Evolutionary conservation across 2,888 invertebrate species (phyloP), one percentile per base, ranked within the genome.

Genomic region (Drosophila neutralis): DNA sequence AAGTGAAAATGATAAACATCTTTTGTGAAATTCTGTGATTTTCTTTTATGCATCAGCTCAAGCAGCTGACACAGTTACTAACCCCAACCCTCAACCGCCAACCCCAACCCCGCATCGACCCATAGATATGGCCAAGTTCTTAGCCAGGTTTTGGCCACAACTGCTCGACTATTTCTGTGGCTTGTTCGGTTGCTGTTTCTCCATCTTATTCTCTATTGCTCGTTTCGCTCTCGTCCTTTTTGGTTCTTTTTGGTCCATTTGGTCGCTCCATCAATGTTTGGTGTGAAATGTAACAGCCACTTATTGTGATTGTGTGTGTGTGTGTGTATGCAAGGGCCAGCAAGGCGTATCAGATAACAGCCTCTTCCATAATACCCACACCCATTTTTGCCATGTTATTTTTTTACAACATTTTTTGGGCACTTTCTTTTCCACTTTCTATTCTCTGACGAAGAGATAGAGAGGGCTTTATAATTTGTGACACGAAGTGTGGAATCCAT

Each of bases 261-360:
- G 84, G 67, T 63, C 61, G 74, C 73, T 89, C 73, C 84, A 87
- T 89, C 89, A 89, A 84, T 89, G 85, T 64, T 78, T 79, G 79
- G 86, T 90, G 84, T 89, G 83, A 90, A 87, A 90, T 88, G 87
- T 87, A 89, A 89, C 90, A 90, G 83, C 87, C 87, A 89, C 90
- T 90, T 87, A 89, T 87, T 88, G 76, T 82, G 89, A 89, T 90
- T 24, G 61, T 51, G 54, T 35, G 54, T 38, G 48, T 18, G 56
- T 36, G 35, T n/a, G 57, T 18, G 48, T 36, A n/a, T 31, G 61
- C 21, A 31, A 60, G 60, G 54, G 52, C 62, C 48, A 48, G 67
- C 58, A 73, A 68, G 65, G 62, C 81, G 51, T 87, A 86, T 89
- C 87, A 76, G 89, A 83, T 86, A 73, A 69, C 75, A 69, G 52